These are phyloP conservation scores for Aphidius ervi DNA, from an alignment of 1,140 invertebrate genomes.

Conservation along the genomic window DNA sequence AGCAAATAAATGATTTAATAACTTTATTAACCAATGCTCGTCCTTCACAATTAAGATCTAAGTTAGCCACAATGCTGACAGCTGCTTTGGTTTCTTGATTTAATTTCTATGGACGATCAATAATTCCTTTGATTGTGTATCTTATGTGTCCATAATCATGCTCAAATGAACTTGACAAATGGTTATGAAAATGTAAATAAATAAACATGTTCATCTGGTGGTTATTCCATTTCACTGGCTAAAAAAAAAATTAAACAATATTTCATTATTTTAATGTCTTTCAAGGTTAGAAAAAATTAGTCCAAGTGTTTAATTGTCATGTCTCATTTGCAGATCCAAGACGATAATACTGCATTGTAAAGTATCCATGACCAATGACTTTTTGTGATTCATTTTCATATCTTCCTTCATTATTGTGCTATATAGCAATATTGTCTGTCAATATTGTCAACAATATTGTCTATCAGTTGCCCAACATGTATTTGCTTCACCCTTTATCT, in stretches of 20 bases:
- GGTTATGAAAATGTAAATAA: conserved; percentile 69
- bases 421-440: conserved; percentile 6
- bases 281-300: too few species aligned
- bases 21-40: conserved; percentile 48
- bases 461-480: conserved; percentile 67
- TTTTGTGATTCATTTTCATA: conserved; percentile 56
- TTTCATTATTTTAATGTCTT: background rate
- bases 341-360: conserved; percentile 63
- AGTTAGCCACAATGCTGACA: conserved; percentile 77
- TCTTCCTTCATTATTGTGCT: conserved; percentile 56
- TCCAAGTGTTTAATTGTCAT: background rate
- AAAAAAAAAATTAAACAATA: conserved; percentile 9
- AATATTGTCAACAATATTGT: too few species aligned
- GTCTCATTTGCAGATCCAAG: conserved; percentile 53
- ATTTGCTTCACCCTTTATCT: conserved; percentile 67
- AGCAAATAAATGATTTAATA: conserved; percentile 9
- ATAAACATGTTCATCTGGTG: conserved; percentile 66
- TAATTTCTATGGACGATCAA: conserved; percentile 84
- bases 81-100: conserved; percentile 81
- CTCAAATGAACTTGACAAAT: conserved; percentile 77
- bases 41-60: conserved; percentile 76
- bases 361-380: conserved; percentile 65
- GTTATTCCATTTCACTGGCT: conserved; percentile 53
- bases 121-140: conserved; percentile 76
- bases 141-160: conserved; percentile 74